These are phyloP conservation scores for Drosophila kikkawai DNA, from an alignment of 1,140 invertebrate species.

Conservation along the genomic window DNA sequence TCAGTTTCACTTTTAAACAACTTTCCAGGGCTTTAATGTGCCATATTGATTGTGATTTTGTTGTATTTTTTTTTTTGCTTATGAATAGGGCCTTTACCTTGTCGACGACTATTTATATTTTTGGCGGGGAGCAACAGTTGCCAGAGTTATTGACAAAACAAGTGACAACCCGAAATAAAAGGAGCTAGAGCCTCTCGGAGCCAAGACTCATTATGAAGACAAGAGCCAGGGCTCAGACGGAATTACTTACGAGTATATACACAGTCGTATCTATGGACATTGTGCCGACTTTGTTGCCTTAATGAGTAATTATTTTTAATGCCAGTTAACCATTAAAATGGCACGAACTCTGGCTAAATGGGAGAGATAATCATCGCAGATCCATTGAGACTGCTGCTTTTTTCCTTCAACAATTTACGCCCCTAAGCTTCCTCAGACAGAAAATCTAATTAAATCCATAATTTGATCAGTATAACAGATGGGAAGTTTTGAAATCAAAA, in stretches of 20 bases:
- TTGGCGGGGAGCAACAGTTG: slow-evolving; percentile 68
- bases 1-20: slow-evolving; percentile 59
- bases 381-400: slow-evolving; percentile 1
- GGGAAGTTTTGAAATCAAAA: not conserved
- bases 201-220: slow-evolving; percentile 36
- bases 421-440: not conserved
- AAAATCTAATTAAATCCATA: slow-evolving; percentile 26
- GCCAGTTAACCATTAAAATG: slow-evolving; percentile 55
- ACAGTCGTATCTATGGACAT: not conserved
- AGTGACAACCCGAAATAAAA: slow-evolving; percentile 50
- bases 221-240: slow-evolving; percentile 29
- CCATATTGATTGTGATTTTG: slow-evolving; percentile 56
- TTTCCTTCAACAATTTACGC: slow-evolving; percentile 13
- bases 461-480: slow-evolving; percentile 7
- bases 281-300: slow-evolving; percentile 39
- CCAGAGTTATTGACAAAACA: slow-evolving; percentile 77
- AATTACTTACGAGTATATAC: slow-evolving; percentile 7
- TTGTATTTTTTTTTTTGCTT: slow-evolving; percentile 7
- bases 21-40: slow-evolving; percentile 70
- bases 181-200: slow-evolving; percentile 20
- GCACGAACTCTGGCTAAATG: slow-evolving; percentile 54
- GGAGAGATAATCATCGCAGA: slow-evolving; percentile 30
- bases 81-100: slow-evolving; percentile 43
- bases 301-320: slow-evolving; percentile 62
- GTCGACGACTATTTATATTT: slow-evolving; percentile 58